Evolutionary conservation across 92 coral and sea anemone species (phyloP).

Genomic region (Umimayanthus kanabou): DNA sequence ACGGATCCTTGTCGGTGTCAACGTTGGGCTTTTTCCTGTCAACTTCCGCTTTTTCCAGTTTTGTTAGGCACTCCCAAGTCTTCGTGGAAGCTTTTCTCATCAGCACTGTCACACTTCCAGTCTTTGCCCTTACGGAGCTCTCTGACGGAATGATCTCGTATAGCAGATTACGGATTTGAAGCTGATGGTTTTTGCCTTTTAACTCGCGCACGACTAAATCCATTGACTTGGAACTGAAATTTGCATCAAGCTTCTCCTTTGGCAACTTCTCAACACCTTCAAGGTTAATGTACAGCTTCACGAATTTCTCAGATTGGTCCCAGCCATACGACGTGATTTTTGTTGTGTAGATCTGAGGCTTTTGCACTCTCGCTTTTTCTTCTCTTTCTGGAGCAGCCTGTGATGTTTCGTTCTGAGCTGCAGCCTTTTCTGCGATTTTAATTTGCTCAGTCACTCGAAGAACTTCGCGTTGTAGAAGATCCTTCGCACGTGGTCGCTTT

Average conservation of each 20-base stretch:
- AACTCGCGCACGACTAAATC: conserved; percentile 73
- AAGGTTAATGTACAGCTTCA: conserved; percentile 81
- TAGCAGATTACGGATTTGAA: conserved; percentile 71
- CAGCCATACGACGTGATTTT: conserved; percentile 83
- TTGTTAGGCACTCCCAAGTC: conserved; percentile 71
- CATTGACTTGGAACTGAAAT: conserved; percentile 60
- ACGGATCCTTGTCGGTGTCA: conserved; percentile 84
- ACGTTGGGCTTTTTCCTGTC: conserved; percentile 48
- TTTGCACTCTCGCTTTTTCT: conserved; percentile 49
- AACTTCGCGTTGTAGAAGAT: conserved; percentile 69
- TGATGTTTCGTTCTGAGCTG: not conserved
- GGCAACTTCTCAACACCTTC: conserved; percentile 79
- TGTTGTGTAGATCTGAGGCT: conserved; percentile 51
- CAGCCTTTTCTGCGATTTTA: conserved; percentile 25
- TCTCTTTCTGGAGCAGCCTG: conserved; percentile 16
- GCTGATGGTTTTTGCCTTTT: conserved; percentile 83
- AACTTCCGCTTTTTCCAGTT: conserved; percentile 33
- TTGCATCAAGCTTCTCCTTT: conserved; percentile 69
- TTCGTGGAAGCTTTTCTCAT: conserved; percentile 75
- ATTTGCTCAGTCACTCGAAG: conserved; percentile 66
- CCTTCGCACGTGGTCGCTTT: conserved; percentile 72
- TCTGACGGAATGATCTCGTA: conserved; percentile 70
- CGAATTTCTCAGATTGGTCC: conserved; percentile 84
- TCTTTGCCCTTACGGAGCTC: conserved; percentile 75
- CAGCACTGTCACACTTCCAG: conserved; percentile 71